These are phyloP conservation scores for Chondrosia reniformis DNA, from an alignment of 37 sponge, comb jelly and placozoan genomes.

Conservation along the genomic window DNA sequence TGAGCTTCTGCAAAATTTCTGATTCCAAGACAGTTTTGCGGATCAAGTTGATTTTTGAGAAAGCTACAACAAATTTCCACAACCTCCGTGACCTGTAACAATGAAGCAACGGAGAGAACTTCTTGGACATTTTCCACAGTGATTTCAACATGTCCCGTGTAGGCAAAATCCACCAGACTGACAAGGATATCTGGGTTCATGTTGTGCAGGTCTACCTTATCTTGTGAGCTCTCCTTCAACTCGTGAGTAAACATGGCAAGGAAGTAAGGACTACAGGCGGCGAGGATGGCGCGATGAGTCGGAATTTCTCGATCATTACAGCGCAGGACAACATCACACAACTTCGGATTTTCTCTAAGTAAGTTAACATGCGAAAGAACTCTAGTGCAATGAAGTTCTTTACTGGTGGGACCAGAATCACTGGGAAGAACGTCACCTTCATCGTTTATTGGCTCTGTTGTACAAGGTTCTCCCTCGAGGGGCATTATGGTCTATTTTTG, in stretches of 20 bases:
- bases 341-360: slow-evolving; percentile 65
- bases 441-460: no score
- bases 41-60: slow-evolving; percentile 87
- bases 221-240: slow-evolving; percentile 71
- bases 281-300: slow-evolving; percentile 81
- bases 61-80: slow-evolving; percentile 90
- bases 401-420: no score
- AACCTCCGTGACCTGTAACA: slow-evolving; percentile 85
- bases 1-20: slow-evolving; percentile 85
- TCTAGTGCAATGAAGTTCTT: slow-evolving; percentile 24
- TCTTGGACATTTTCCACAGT: slow-evolving; percentile 92
- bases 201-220: slow-evolving; percentile 77
- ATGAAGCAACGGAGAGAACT: slow-evolving; percentile 82
- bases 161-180: slow-evolving; percentile 80
- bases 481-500: no score
- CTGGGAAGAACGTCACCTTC: no score
- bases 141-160: slow-evolving; percentile 81
- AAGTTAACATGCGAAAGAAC: slow-evolving; percentile 61
- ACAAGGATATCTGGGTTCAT: slow-evolving; percentile 73
- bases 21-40: slow-evolving; percentile 88
- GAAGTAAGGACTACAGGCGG: slow-evolving; percentile 86
- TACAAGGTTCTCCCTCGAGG: no score
- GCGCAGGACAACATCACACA: slow-evolving; percentile 81
- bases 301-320: slow-evolving; percentile 58
- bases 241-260: slow-evolving; percentile 91